Evolutionary conservation across 2,888 invertebrate species (phyloP).

Genomic region (Pristionchus arcanus): DNA sequence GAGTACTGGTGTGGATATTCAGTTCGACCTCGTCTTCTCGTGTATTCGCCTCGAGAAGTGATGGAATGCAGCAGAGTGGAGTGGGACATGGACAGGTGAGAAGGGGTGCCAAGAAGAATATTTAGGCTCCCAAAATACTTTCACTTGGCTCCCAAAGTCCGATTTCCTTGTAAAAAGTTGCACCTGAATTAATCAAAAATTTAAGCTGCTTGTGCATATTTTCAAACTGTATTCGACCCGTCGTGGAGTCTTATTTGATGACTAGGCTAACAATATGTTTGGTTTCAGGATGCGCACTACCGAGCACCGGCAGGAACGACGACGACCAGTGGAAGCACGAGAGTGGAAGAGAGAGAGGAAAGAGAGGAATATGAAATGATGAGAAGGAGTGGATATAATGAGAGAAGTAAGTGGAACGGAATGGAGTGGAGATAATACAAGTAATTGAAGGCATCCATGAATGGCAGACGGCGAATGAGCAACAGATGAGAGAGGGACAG

Average conservation of each 20-base stretch:
- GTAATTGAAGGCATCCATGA: slow-evolving; percentile 14
- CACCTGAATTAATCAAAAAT: too few species aligned
- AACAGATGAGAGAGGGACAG: background rate
- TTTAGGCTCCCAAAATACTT: too few species aligned
- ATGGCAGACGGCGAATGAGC: slow-evolving; percentile 46
- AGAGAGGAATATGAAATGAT: background rate
- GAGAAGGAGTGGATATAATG: slow-evolving; percentile 37
- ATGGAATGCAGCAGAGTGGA: background rate
- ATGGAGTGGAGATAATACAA: background rate
- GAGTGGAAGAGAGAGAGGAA: background rate
- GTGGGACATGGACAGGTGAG: slow-evolving; percentile 22
- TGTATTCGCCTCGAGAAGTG: slow-evolving; percentile 5
- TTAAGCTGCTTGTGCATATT: too few species aligned
- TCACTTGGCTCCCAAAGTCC: too few species aligned
- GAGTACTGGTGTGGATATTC: background rate
- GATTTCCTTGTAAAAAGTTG: too few species aligned
- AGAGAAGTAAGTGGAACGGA: slow-evolving; percentile 36
- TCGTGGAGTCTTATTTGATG: background rate
- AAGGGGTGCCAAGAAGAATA: too few species aligned
- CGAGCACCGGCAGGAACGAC: background rate
- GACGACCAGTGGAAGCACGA: slow-evolving; percentile 28
- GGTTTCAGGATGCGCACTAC: background rate
- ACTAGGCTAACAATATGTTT: background rate
- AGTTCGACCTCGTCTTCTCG: background rate
- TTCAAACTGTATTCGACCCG: background rate